These are phyloP conservation scores for Turritopsis dohrnii DNA, from an alignment of 30 jellyfish, hydroid and myxozoan species.

Conservation along the genomic window DNA sequence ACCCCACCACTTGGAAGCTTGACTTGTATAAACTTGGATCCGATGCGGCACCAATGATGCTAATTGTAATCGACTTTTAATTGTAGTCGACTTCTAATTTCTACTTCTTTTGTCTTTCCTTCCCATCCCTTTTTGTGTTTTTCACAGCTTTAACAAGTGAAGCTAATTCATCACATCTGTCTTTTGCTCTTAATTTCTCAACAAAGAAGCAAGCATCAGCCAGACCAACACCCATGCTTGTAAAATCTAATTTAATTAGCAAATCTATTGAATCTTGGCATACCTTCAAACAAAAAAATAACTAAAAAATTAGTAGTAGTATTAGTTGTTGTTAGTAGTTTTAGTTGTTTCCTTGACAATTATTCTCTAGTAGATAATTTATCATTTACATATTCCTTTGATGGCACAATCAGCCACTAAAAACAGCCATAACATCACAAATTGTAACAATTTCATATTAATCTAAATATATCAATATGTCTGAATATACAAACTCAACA, in stretches of 20 bases:
- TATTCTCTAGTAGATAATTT: too few relatives aligned
- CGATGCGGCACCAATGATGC: conserved; percentile 3
- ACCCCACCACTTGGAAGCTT: neutral
- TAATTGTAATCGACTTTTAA: too few relatives aligned
- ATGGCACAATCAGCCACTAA: too few relatives aligned
- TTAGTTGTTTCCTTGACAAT: too few relatives aligned
- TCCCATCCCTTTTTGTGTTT: neutral
- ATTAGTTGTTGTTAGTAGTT: too few relatives aligned
- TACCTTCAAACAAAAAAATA: neutral
- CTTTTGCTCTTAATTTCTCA: neutral
- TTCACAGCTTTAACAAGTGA: neutral
- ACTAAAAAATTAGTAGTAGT: too few relatives aligned
- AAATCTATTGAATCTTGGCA: neutral
- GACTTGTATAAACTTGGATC: neutral
- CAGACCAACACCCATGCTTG: neutral
- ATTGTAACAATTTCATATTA: too few relatives aligned
- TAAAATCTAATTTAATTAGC: neutral
- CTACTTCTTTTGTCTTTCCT: neutral
- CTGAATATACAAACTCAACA: too few relatives aligned
- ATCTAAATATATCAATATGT: too few relatives aligned
- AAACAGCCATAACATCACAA: too few relatives aligned
- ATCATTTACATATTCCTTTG: too few relatives aligned
- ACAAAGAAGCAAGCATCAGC: neutral
- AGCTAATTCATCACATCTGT: neutral
- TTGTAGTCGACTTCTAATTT: too few relatives aligned